Conservation (phyloP, 2,797 vertebrate species). For the Saxicola maurus region DNA sequence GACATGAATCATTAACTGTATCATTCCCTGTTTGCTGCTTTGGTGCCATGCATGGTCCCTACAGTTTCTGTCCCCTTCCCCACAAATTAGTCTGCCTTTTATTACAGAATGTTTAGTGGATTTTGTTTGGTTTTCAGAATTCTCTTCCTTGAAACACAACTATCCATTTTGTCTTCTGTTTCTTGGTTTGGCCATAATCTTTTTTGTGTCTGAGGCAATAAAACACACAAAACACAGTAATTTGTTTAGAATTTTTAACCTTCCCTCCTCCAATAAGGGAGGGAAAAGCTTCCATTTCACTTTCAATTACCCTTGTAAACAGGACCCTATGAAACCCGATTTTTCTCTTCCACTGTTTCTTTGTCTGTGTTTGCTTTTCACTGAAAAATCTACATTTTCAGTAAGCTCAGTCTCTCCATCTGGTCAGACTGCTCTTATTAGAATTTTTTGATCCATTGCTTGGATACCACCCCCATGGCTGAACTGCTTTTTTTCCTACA, state of each 20-base stretch:
- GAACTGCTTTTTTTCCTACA: background rate
- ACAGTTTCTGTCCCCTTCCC: rapidly evolving
- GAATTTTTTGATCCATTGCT: background rate
- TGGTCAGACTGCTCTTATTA: background rate
- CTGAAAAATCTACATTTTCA: background rate
- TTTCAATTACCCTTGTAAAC: background rate
- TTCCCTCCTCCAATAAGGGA: background rate
- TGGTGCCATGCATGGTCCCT: background rate
- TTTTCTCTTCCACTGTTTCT: background rate
- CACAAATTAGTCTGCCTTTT: background rate
- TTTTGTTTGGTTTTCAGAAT: background rate
- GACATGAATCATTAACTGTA: rapidly evolving
- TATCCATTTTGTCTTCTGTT: background rate
- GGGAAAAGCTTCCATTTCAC: background rate
- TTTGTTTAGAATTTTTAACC: background rate
- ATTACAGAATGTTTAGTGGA: background rate
- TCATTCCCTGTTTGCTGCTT: background rate
- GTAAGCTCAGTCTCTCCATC: background rate
- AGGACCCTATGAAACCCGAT: rapidly evolving
- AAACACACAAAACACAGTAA: background rate
- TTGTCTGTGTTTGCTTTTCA: background rate
- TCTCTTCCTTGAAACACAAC: background rate
- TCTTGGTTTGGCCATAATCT: background rate
- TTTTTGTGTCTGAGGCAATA: background rate
- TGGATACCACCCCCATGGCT: background rate